These are phyloP conservation scores for Colletes gigas DNA, from an alignment of 1,140 invertebrate genomes.

Conservation along the genomic window DNA sequence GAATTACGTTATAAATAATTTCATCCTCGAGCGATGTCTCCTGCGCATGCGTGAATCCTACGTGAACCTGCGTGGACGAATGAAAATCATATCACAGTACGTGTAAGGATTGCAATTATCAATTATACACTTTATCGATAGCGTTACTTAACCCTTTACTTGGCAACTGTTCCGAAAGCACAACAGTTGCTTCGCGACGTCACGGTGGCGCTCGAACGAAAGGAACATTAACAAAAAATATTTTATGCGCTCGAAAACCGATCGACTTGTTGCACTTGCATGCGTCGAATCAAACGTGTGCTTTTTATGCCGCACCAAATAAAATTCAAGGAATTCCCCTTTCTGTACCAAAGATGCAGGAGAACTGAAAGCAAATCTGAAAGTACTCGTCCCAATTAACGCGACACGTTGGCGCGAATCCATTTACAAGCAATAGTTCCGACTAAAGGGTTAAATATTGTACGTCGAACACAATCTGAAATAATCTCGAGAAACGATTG, in stretches of 20 bases:
- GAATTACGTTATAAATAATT: not conserved
- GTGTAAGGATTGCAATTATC: conserved; percentile 23
- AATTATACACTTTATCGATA: conserved; percentile 27
- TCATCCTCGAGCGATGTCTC: not conserved
- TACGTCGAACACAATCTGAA: not conserved
- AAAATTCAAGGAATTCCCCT: conserved; percentile 11
- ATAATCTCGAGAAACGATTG: not conserved
- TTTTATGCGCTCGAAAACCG: not conserved
- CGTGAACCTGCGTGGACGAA: conserved; percentile 12
- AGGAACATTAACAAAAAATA: not conserved
- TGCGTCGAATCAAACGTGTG: not conserved
- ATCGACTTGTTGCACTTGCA: not conserved
- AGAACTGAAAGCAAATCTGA: conserved; percentile 17
- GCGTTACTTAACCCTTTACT: conserved; percentile 9
- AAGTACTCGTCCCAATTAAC: conserved; percentile 2
- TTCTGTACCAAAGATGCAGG: not conserved
- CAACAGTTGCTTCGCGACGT: conserved; percentile 5
- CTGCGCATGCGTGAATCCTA: not conserved
- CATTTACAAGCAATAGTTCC: conserved; percentile 20
- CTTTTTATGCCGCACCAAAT: not conserved
- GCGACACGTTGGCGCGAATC: not conserved
- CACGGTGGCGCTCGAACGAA: not conserved
- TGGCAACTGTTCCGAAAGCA: conserved; percentile 3
- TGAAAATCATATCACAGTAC: conserved; percentile 40
- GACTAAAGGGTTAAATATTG: not conserved